Evolutionary conservation across 2,113 vertebrate genomes (phyloP), one percentile per base, ranked within the genome.

Genomic region (Limanda limanda): DNA sequence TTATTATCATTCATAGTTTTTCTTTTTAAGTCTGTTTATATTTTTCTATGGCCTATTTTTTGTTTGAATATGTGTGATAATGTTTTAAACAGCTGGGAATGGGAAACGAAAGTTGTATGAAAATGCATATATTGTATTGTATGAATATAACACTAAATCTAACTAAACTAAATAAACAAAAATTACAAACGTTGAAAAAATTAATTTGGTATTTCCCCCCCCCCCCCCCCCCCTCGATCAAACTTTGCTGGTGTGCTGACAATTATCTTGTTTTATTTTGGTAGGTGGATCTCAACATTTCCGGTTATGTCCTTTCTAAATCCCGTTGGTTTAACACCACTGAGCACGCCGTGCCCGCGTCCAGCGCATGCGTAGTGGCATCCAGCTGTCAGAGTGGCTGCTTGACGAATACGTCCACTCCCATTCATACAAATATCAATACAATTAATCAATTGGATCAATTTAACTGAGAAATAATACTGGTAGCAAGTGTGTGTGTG

Each of bases 341-440:
- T 4, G 23, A n/a, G 7, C 13, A 47, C 0, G 52, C 10, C n/a
- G 68, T 17, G 72, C 71, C 45, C 40, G 27, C 57, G 7, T 73
- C 9, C 0, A 0, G 76, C 92, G 92, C 94, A 93, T 94, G 94
- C 93, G 92, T 79, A 1, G 1, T 24, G 7, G n/a, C 10, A 15
- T 21, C 42, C 75, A 67, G 79, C 88, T 88, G 88, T 90, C 86
- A 90, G 83, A 79, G 11, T 7, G n/a, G 35, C 55, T 31, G 12
- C 25, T 42, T n/a, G 5, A 76, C 72, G 40, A 69, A 64, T 48
- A 48, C 51, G 24, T 18, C 47, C 31, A n/a, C 56, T 23, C 18
- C 25, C 68, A 61, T 79, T 87, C 59, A 74, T 37, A 20, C 52
- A 54, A 35, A 83, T 56, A 56, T 31, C 55, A 56, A 47, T 47